These are phyloP conservation scores for Dendroctonus ponderosae DNA, from an alignment of 1,140 invertebrate species.

Conservation along the genomic window DNA sequence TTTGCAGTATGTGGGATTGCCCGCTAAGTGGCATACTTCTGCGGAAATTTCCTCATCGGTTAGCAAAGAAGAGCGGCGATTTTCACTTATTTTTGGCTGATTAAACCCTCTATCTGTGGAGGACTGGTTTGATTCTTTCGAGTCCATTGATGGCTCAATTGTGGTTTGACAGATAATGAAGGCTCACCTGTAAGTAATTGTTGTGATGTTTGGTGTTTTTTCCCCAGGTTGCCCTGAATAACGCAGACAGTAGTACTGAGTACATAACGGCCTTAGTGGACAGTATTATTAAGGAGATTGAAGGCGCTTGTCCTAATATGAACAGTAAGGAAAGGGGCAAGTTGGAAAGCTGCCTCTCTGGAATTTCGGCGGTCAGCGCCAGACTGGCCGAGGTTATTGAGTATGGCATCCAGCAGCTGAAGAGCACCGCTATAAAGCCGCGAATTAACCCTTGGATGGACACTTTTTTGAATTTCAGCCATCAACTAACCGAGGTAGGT, in stretches of 20 bases:
- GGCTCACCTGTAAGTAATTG: too few relatives aligned
- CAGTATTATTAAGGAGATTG: conserved; percentile 70
- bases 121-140: too few relatives aligned
- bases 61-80: conserved; percentile 9
- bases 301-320: conserved; percentile 61
- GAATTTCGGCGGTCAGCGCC: conserved; percentile 71
- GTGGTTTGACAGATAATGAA: too few relatives aligned
- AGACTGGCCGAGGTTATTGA: conserved; percentile 77
- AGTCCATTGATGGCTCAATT: too few relatives aligned
- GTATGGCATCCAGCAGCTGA: conserved; percentile 82
- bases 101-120: too few relatives aligned
- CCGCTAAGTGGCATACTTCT: conserved; percentile 29
- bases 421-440: conserved; percentile 80
- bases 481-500: conserved; percentile 77
- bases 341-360: conserved; percentile 73
- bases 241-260: conserved; percentile 89
- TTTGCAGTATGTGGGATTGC: conserved; percentile 29
- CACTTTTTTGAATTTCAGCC: conserved; percentile 73
- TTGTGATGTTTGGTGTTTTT: too few relatives aligned
- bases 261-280: conserved; percentile 80
- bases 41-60: conserved; percentile 21
- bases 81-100: conserved; percentile 7
- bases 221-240: conserved; percentile 81
- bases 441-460: conserved; percentile 85
- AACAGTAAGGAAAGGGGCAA: conserved; percentile 67